Percentiles rank a stretch among this genome's conserved stretches.
Conservation (phyloP, 2,888 invertebrate genomes). For the Patella caerulea region DNA sequence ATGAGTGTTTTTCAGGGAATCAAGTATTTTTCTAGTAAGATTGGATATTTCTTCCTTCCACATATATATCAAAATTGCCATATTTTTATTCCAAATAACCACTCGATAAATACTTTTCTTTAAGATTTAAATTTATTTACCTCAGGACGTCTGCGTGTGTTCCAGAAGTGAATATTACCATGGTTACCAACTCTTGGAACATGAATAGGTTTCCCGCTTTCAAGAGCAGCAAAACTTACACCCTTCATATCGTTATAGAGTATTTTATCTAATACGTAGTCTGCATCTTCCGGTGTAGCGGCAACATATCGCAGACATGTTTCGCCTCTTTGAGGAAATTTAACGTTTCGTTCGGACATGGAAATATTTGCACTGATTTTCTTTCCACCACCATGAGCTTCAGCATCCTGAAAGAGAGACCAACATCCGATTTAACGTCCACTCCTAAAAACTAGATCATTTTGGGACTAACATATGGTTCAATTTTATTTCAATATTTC, state of each 20-base stretch:
- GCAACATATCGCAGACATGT: slow-evolving; percentile 67
- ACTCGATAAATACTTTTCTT: too few species aligned
- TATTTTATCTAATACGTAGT: slow-evolving; percentile 63
- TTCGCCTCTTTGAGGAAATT: slow-evolving; percentile 55
- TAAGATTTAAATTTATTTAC: slow-evolving; percentile 36
- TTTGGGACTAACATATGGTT: too few species aligned
- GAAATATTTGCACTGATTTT: slow-evolving; percentile 66
- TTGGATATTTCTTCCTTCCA: too few species aligned
- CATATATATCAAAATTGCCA: too few species aligned
- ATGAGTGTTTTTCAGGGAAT: too few species aligned
- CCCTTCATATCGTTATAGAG: slow-evolving; percentile 67
- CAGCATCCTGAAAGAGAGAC: slow-evolving; percentile 63
- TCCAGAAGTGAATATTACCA: slow-evolving; percentile 70
- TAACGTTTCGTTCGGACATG: slow-evolving; percentile 65
- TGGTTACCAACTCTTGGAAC: slow-evolving; percentile 69
- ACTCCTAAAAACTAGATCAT: too few species aligned
- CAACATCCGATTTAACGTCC: neutral
- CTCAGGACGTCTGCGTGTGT: slow-evolving; percentile 60
- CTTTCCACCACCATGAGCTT: slow-evolving; percentile 69
- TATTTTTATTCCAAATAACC: too few species aligned
- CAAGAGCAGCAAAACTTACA: slow-evolving; percentile 64
- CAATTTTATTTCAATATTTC: too few species aligned
- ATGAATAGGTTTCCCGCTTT: slow-evolving; percentile 69
- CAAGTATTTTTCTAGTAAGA: too few species aligned
- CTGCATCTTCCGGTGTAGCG: slow-evolving; percentile 68